Evolutionary conservation across 2,888 invertebrate genomes (phyloP).

Genomic region (Dysmachus trigonus): DNA sequence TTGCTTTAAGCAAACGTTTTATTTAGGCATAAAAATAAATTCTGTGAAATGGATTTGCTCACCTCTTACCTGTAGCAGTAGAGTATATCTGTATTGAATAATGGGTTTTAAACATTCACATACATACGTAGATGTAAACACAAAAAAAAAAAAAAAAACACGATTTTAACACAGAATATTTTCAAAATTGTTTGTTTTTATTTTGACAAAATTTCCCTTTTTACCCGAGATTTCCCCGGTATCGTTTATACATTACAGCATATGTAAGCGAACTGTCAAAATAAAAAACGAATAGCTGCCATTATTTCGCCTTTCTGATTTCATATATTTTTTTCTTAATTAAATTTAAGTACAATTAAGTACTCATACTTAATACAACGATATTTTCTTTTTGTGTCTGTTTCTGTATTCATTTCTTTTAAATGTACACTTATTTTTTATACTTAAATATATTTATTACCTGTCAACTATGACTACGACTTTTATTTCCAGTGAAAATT

Average conservation of each 20-base stretch:
- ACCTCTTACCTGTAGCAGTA: not conserved
- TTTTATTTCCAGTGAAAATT: conserved; percentile 21
- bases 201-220: conserved; percentile 39
- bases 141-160: not conserved
- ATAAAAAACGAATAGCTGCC: conserved; percentile 40
- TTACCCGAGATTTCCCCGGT: not conserved
- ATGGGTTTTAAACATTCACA: not conserved
- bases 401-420: not conserved
- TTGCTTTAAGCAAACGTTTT: not conserved
- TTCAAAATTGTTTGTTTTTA: conserved; percentile 14
- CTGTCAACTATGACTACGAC: not conserved
- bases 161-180: not conserved
- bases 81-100: not conserved
- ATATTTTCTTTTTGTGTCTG: not conserved
- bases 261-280: conserved; percentile 33
- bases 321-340: not conserved
- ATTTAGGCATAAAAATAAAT: not conserved
- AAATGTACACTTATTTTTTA: not conserved
- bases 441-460: not conserved
- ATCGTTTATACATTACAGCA: conserved; percentile 14
- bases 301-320: conserved; percentile 37
- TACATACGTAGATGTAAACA: conserved; percentile 1
- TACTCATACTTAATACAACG: not conserved
- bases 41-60: not conserved
- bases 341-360: not conserved